Evolutionary conservation across 2,888 invertebrate species (phyloP).

Genomic region (Eilema caniola): DNA sequence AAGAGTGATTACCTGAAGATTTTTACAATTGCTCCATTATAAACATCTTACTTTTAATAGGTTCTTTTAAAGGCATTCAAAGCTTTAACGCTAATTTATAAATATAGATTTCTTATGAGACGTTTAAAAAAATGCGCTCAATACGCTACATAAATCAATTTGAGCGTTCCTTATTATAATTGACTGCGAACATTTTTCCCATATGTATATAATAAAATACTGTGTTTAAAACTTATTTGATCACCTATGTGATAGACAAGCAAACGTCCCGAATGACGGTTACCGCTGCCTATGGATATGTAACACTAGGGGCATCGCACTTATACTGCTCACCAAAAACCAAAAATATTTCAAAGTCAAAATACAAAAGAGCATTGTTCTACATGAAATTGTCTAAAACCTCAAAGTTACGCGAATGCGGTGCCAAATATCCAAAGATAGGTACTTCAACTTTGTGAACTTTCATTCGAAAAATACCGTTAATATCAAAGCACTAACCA

Average conservation of each 20-base stretch:
- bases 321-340: background rate
- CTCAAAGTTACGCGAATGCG: slow-evolving; percentile 36
- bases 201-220: too few relatives aligned
- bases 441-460: slow-evolving; percentile 45
- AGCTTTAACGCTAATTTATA: background rate
- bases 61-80: background rate
- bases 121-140: background rate
- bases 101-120: background rate
- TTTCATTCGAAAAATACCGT: slow-evolving; percentile 48
- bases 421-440: slow-evolving; percentile 47
- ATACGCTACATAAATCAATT: background rate
- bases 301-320: too few relatives aligned
- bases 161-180: background rate
- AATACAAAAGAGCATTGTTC: slow-evolving; percentile 25
- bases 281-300: too few relatives aligned
- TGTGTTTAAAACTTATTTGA: too few relatives aligned
- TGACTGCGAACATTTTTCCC: background rate
- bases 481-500: slow-evolving; percentile 43
- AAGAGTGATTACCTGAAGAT: background rate
- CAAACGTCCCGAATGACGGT: too few relatives aligned
- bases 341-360: background rate
- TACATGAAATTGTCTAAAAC: slow-evolving; percentile 32
- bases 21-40: background rate
- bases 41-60: background rate
- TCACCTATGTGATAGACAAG: too few relatives aligned